A percentile compares a stretch with the other conserved stretches of the same genome.
Conservation (phyloP, 2,797 vertebrate genomes). For the Perdix hodgsoniae region DNA sequence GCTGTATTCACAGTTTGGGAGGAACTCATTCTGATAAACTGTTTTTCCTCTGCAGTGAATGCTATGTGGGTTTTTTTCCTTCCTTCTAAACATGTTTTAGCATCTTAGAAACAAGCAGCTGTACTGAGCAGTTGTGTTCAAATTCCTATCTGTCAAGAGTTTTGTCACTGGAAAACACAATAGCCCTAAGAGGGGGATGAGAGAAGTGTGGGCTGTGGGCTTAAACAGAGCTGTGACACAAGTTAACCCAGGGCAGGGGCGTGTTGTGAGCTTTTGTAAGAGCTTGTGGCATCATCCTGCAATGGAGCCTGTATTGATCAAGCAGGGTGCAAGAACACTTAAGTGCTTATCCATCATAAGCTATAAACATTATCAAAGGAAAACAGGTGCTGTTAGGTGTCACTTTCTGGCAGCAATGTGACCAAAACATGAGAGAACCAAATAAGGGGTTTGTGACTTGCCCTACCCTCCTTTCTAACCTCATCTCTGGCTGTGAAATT, state of each 20-base stretch:
- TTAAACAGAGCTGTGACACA: neutral
- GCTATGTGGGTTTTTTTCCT: neutral
- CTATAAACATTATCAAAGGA: neutral
- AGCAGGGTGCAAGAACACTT: neutral
- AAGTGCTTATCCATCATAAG: neutral
- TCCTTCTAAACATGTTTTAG: neutral
- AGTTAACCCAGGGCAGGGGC: neutral
- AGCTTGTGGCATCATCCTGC: neutral
- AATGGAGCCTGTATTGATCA: neutral
- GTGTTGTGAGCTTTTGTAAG: neutral
- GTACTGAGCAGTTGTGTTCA: neutral
- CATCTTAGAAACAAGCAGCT: neutral
- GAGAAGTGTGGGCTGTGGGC: neutral
- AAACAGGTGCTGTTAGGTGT: neutral
- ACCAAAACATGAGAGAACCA: neutral
- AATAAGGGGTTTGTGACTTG: neutral
- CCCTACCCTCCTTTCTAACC: neutral
- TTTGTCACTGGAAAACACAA: neutral
- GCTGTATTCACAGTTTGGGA: neutral
- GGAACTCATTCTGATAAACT: neutral
- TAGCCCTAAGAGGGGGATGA: neutral
- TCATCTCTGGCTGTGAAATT: neutral
- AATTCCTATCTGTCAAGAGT: neutral
- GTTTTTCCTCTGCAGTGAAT: neutral
- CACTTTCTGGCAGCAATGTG: neutral